phyloP scores from a whole-genome alignment of 2,888 invertebrate genomes.

The Drosophila eohydei region DNA sequence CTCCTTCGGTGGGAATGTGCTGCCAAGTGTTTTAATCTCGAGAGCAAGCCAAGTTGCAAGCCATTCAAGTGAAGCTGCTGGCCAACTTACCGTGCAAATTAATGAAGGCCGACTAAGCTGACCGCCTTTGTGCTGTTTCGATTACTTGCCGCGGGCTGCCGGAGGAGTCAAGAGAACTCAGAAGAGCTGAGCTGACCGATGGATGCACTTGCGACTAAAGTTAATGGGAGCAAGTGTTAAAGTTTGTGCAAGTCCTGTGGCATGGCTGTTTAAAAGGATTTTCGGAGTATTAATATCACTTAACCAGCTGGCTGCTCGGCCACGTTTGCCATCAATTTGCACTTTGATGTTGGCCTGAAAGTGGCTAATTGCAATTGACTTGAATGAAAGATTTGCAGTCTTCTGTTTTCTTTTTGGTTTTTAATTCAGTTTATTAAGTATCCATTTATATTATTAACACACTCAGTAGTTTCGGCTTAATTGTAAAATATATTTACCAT shows the following conservation, averaged over 20 bases:
- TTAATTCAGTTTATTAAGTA: slow-evolving; percentile 71
- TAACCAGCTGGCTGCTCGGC: slow-evolving; percentile 41
- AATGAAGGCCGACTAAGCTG: slow-evolving; percentile 62
- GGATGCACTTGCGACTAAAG: slow-evolving; percentile 47
- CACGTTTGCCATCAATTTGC: slow-evolving; percentile 32
- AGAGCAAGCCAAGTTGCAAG: slow-evolving; percentile 34
- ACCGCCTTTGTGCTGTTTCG: slow-evolving; percentile 68
- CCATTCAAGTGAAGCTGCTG: slow-evolving; percentile 25
- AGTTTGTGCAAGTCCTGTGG: slow-evolving; percentile 8
- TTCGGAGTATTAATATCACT: slow-evolving; percentile 62
- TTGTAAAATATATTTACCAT: slow-evolving; percentile 61
- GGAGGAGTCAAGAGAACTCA: background rate
- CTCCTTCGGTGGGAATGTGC: slow-evolving; percentile 21
- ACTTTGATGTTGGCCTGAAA: slow-evolving; percentile 26
- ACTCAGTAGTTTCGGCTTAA: slow-evolving; percentile 78
- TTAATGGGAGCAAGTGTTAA: slow-evolving; percentile 28
- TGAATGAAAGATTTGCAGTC: background rate
- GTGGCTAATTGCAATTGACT: slow-evolving; percentile 50
- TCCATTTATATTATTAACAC: slow-evolving; percentile 76
- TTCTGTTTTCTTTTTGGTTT: slow-evolving; percentile 56
- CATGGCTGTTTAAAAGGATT: slow-evolving; percentile 16
- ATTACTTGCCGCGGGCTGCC: slow-evolving; percentile 40
- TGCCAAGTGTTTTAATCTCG: slow-evolving; percentile 48
- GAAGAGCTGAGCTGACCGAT: background rate
- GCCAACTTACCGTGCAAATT: slow-evolving; percentile 51